Evolutionary conservation across 2,113 vertebrate genomes (phyloP).

Genomic region (Thunnus thynnus): DNA sequence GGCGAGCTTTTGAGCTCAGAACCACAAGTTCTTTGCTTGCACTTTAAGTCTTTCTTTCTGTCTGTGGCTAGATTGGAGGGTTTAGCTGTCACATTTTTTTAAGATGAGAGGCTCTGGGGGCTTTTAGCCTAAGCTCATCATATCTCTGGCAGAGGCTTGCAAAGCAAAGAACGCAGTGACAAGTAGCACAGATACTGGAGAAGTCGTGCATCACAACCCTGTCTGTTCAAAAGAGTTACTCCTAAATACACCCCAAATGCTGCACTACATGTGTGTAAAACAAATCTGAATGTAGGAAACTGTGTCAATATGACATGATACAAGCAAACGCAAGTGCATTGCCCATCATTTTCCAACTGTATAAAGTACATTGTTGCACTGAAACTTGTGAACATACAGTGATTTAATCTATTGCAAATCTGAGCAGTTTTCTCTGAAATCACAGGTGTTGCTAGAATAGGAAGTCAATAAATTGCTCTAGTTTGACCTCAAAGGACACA

Average conservation of each 20-base stretch:
- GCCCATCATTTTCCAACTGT: neutral
- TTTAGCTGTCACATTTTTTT: constrained; percentile 67
- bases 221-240: constrained; percentile 29
- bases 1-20: constrained; percentile 47
- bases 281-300: neutral
- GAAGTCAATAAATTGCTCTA: neutral
- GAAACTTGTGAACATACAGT: neutral
- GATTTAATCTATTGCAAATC: neutral
- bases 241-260: constrained; percentile 11
- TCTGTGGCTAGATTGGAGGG: constrained; percentile 61
- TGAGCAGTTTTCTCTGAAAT: neutral
- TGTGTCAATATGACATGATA: neutral
- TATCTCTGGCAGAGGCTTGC: constrained; percentile 62
- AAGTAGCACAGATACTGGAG: constrained; percentile 43
- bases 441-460: neutral
- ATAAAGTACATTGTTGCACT: neutral
- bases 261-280: neutral
- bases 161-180: constrained; percentile 65
- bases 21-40: constrained; percentile 41
- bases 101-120: constrained; percentile 66
- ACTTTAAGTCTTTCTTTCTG: constrained; percentile 54
- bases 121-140: constrained; percentile 76
- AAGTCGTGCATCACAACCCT: constrained; percentile 45
- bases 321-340: neutral
- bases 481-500: constrained; percentile 20